Evolutionary conservation across 2,113 vertebrate genomes (phyloP).

Genomic region (Phodopus roborovskii): DNA sequence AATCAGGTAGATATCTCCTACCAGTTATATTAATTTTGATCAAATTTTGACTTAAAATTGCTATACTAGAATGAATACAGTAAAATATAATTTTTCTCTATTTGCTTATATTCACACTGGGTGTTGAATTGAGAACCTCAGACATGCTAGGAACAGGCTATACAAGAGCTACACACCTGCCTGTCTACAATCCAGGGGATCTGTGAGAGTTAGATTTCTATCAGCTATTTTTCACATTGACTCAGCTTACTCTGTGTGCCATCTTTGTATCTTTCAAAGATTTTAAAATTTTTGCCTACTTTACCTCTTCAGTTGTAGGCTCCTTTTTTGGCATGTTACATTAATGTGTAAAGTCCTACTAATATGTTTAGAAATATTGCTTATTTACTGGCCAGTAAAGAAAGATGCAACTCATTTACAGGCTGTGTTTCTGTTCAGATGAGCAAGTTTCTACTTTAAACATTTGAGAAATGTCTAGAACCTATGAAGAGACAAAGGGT

Average conservation of each 20-base stretch:
- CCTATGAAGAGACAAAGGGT: not conserved
- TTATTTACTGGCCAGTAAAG: not conserved
- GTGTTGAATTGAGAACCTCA: not conserved
- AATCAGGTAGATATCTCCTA: constrained; percentile 26
- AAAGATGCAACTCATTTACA: not conserved
- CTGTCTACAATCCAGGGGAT: not conserved
- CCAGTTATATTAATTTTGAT: not conserved
- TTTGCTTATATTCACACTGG: not conserved
- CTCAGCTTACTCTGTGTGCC: not conserved
- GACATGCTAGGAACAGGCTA: not conserved
- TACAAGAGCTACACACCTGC: not conserved
- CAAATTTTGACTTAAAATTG: constrained; percentile 34
- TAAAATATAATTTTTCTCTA: not conserved
- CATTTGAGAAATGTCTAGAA: not conserved
- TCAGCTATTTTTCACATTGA: not conserved
- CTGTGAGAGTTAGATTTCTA: not conserved
- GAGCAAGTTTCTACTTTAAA: not conserved
- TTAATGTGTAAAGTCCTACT: not conserved
- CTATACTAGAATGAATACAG: not conserved
- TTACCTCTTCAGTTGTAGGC: not conserved
- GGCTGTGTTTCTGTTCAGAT: not conserved
- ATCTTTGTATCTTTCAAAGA: not conserved
- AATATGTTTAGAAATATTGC: not conserved
- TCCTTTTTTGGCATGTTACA: not conserved
- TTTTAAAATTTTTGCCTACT: not conserved